A percentile compares a stretch with the other conserved stretches of the same genome.
Conservation (phyloP, 2,888 invertebrate species). For the Autographa pulchrina region DNA sequence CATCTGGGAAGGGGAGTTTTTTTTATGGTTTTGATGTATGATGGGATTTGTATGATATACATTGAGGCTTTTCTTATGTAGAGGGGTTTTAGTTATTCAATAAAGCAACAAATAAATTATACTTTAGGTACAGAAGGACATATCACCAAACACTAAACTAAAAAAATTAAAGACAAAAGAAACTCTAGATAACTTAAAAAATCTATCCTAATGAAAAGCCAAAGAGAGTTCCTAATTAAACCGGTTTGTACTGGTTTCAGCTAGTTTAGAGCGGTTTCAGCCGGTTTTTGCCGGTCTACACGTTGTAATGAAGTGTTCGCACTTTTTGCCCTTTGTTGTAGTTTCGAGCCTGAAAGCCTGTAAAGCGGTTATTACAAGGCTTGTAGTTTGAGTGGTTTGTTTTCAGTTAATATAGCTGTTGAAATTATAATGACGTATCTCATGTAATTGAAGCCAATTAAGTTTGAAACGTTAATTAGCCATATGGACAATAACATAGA, state of each 20-base stretch:
- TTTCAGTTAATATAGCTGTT: constrained; percentile 7
- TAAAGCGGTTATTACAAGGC: constrained; percentile 20
- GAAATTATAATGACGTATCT: neutral
- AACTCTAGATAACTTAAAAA: constrained; percentile 22
- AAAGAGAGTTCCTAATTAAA: constrained; percentile 24
- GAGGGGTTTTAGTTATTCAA: too few relatives aligned
- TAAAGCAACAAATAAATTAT: too few relatives aligned
- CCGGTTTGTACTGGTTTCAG: constrained; percentile 18
- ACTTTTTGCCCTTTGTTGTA: constrained; percentile 30
- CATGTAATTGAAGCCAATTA: neutral
- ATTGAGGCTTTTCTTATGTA: neutral
- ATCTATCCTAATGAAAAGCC: constrained; percentile 27
- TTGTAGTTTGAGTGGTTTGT: neutral
- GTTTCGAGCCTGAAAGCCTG: constrained; percentile 20
- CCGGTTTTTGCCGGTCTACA: constrained; percentile 14
- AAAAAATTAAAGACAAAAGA: neutral
- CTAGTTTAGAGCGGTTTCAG: constrained; percentile 9
- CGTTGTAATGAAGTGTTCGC: constrained; percentile 17
- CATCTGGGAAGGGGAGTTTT: constrained; percentile 7
- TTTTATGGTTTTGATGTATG: constrained; percentile 15
- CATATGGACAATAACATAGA: too few relatives aligned
- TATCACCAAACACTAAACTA: too few relatives aligned
- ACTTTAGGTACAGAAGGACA: too few relatives aligned
- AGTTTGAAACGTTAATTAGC: too few relatives aligned
- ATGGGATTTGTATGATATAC: neutral